A percentile compares a stretch with the other conserved stretches of the same genome.
phyloP scores from a whole-genome alignment of 2,888 invertebrate species.

The Gastracanthus pulcherrimus region DNA sequence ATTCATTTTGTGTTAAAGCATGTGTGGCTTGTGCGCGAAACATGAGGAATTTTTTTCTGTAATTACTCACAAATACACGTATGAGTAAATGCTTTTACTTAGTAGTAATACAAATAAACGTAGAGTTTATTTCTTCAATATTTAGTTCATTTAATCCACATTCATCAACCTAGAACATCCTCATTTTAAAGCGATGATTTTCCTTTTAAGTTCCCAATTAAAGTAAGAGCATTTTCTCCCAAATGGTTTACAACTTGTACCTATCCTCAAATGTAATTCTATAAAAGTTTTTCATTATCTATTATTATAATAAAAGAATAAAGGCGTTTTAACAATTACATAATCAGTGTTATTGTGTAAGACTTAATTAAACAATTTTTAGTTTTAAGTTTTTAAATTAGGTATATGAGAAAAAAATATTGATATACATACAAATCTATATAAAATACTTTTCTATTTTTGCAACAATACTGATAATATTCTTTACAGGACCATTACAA shows the following conservation, averaged over 20 bases:
- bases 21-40: constrained; percentile 36
- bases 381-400: too few species aligned
- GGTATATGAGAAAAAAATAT: too few species aligned
- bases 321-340: too few species aligned
- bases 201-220: not conserved
- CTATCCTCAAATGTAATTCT: too few species aligned
- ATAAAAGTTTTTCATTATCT: not conserved
- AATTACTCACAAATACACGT: constrained; percentile 46
- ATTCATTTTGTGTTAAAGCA: constrained; percentile 44
- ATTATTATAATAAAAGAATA: not conserved
- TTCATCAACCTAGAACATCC: not conserved
- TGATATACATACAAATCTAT: too few species aligned
- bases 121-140: constrained; percentile 46
- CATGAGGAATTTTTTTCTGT: constrained; percentile 44
- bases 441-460: too few species aligned
- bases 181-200: not conserved
- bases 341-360: too few species aligned
- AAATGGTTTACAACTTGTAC: not conserved
- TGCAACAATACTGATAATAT: too few species aligned
- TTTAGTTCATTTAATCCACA: constrained; percentile 27
- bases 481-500: too few species aligned
- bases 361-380: too few species aligned
- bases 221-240: constrained; percentile 36
- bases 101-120: constrained; percentile 51
- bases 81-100: constrained; percentile 57